A percentile compares a stretch with the other conserved stretches of the same genome.
Evolutionary conservation across 2,888 invertebrate species (phyloP).

Genomic region (Ornithoptera priamus): DNA sequence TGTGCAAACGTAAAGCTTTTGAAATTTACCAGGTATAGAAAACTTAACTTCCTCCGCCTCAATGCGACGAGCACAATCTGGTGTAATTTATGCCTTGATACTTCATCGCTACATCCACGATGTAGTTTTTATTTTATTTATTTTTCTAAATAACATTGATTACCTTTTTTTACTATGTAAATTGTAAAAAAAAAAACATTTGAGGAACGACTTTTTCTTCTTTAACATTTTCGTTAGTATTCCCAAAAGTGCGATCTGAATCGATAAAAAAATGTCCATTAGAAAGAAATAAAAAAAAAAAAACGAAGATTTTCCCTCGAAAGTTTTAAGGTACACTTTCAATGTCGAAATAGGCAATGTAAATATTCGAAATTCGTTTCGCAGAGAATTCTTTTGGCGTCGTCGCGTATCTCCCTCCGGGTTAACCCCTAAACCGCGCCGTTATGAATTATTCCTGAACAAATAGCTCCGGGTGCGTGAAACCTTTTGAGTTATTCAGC

Average conservation of each 20-base stretch:
- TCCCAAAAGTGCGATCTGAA: background rate
- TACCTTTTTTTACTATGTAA: too few relatives aligned
- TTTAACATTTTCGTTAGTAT: background rate
- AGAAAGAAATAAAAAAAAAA: background rate
- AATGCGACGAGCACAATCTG: too few relatives aligned
- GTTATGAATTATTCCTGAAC: constrained; percentile 26
- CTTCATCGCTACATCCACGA: too few relatives aligned
- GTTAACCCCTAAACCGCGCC: constrained; percentile 20
- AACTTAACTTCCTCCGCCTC: too few relatives aligned
- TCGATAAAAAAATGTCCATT: background rate
- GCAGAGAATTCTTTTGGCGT: constrained; percentile 18
- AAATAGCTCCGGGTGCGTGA: constrained; percentile 20
- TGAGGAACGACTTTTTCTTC: background rate
- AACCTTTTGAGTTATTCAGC: constrained; percentile 26
- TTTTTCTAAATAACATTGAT: too few relatives aligned
- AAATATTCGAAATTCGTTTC: constrained; percentile 20
- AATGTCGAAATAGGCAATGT: background rate
- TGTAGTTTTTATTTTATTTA: too few relatives aligned
- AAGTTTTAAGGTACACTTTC: background rate
- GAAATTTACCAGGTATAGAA: too few relatives aligned
- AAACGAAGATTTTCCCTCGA: background rate
- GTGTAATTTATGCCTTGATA: too few relatives aligned
- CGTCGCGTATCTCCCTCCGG: constrained; percentile 15
- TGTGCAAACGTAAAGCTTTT: too few relatives aligned
- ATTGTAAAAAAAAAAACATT: too few relatives aligned